Base-by-base conservation (phyloP, 2,888 invertebrate genomes). In the Scaptomyza tumidula region DNA sequence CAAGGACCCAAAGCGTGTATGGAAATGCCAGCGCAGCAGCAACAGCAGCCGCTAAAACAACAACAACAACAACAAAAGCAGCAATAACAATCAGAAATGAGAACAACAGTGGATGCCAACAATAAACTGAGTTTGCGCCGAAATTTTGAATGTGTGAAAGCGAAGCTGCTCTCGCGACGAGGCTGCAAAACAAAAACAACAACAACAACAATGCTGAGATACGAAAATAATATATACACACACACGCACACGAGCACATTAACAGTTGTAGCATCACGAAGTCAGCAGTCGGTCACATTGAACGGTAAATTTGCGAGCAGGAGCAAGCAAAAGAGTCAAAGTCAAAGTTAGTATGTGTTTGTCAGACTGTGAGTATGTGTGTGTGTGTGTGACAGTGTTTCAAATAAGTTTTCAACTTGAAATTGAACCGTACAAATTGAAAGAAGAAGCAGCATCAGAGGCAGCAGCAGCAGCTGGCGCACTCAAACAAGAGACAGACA, bases 51-150 rank as follows among this genome's bases (percentile, higher is more conserved):
- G 53, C 65, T 77, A 60, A 45, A 59, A 43, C 66, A 74, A 77
- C 73, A 73, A 67, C 58, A 24, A 29, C 16, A 71, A 60, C 56
- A 49, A 52, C 56, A 69, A 50, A n/a, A 19, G 19, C 19, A 24
- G 31, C 16, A 71, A 60, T 56, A 49, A 54, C 56, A 69, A 50
- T 7, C 43, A 33, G 37, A 68, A 55, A 31, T 53, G 69, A 66
- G 57, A 69, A 68, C 60, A 68, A 68, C 68, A 69, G 53, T 66
- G 50, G 66, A 69, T 64, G 67, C 72, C 77, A 89, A 86, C 88
- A 89, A 89, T 75, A 85, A 67, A 88, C 87, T 88, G 87, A 85
- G 90, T 79, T 80, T 88, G 87, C 87, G 87, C 87, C 81, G 70
- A 78, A 88, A 75, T 72, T 76, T 65, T 74, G 71, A 76, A 73